A percentile compares a stretch with the other conserved stretches of the same genome.
These are phyloP conservation scores for Martes flavigula DNA, from an alignment of 2,797 vertebrate species.

Conservation along the genomic window DNA sequence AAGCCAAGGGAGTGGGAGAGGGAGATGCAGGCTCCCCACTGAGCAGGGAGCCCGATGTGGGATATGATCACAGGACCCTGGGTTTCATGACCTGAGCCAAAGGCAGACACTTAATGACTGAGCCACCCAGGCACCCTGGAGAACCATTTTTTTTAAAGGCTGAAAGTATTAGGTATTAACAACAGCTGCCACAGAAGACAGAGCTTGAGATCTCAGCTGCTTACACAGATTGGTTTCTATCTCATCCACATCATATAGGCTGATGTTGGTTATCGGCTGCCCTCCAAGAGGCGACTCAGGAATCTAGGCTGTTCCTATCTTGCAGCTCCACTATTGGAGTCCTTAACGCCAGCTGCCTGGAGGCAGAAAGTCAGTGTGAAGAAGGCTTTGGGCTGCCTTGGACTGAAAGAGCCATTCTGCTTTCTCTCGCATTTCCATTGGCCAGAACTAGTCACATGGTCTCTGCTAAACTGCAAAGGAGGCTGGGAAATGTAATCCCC, in stretches of 20 bases:
- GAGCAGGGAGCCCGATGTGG: too few relatives aligned
- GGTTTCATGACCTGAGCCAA: too few relatives aligned
- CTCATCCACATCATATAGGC: not conserved
- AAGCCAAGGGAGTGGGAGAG: too few relatives aligned
- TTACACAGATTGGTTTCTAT: not conserved
- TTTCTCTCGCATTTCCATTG: not conserved
- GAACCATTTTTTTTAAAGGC: not conserved
- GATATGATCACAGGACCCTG: too few relatives aligned
- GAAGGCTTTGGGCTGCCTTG: not conserved
- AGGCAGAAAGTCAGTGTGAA: not conserved
- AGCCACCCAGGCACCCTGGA: too few relatives aligned
- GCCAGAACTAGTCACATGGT: not conserved
- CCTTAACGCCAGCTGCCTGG: not conserved
- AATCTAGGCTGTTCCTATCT: not conserved
- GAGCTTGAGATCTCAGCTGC: slow-evolving; percentile 30
- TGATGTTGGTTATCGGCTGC: not conserved
- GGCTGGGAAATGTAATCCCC: not conserved
- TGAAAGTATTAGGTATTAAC: slow-evolving; percentile 6
- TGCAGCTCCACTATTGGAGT: not conserved
- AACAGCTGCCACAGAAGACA: slow-evolving; percentile 22
- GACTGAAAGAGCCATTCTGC: not conserved
- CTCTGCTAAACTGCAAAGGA: not conserved
- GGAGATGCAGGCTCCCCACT: too few relatives aligned
- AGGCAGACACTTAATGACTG: too few relatives aligned
- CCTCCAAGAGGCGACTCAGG: not conserved